Base-by-base conservation (phyloP, 2,113 vertebrate genomes). In the Vireo altiloquus region DNA sequence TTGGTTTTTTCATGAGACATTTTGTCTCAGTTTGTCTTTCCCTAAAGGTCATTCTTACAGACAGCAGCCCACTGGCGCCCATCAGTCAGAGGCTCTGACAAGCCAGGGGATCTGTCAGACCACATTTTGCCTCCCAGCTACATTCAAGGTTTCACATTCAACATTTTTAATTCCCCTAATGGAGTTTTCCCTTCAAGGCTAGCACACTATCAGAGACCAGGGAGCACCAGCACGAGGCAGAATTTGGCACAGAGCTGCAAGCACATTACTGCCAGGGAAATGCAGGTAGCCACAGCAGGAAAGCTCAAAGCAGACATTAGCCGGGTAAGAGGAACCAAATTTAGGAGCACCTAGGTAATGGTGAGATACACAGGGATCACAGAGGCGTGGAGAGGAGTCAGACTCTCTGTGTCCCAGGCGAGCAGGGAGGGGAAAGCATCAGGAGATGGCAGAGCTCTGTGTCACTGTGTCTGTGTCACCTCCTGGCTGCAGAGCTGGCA, bases 51-150 rank as follows among this genome's bases (percentile, higher is more conserved):
- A 82, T 33, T 90, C 92, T 63, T 24, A 70, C 71, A 85, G 91
- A 63, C 78, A 91, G 87, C 93, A 91, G 87, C 82, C 82, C 87
- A 86, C 75, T 88, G 94, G 78, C 5, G 0, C 82, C 44, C 71
- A 94, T 97, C 94, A 93, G 15, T 96, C 90, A 94, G 81, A 46
- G 87, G 70, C 42, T 92, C 82, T 97, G 93, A 95, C 84, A 90
- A 72, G 90, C 89, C 93, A 74, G 53, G 83, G 79, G 79, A 93
- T 70, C 93, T 86, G 85, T 93, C 82, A 94, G 71, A 56, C 78
- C 59, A 80, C 56, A 54, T 59, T 83, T 76, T 63, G 70, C 87
- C 90, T 95, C 64, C 76, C 6, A 4, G 82, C 50, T 77, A 52
- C 69, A 13, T 23, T 72, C 89, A 94, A 91, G 81, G 78, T 56